Conservation (phyloP, 2,888 invertebrate genomes). For the Pheosia gnoma region DNA sequence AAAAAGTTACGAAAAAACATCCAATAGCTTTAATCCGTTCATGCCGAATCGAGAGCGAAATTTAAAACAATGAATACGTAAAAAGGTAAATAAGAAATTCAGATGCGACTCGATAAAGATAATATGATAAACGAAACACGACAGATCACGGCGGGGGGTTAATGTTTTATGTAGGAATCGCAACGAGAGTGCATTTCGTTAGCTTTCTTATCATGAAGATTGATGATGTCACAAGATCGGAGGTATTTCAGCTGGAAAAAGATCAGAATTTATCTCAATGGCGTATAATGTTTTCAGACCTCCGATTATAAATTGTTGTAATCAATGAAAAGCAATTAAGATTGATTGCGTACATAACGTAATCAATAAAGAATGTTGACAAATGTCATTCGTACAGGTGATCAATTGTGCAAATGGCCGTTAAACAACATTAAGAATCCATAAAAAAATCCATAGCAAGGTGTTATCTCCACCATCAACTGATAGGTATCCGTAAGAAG, state of each 20-base stretch:
- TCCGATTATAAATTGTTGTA: no score
- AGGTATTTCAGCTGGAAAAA: slow-evolving; percentile 13
- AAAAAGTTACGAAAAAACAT: slow-evolving; percentile 52
- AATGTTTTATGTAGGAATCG: slow-evolving; percentile 72
- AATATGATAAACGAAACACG: slow-evolving; percentile 72
- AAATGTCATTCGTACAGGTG: background rate
- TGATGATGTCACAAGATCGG: slow-evolving; percentile 25
- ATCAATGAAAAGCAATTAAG: no score
- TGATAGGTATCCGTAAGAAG: slow-evolving; percentile 47
- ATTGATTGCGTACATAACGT: no score
- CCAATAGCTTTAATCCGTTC: slow-evolving; percentile 50
- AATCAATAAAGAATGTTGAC: background rate
- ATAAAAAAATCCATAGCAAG: slow-evolving; percentile 1
- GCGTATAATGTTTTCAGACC: slow-evolving; percentile 4
- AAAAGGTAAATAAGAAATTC: slow-evolving; percentile 64
- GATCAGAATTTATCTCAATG: slow-evolving; percentile 9
- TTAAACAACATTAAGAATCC: background rate
- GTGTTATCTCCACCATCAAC: slow-evolving; percentile 42
- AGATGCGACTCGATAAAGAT: slow-evolving; percentile 63
- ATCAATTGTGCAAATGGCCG: background rate
- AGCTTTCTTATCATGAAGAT: slow-evolving; percentile 56
- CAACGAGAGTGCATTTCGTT: slow-evolving; percentile 59
- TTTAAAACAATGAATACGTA: slow-evolving; percentile 48
- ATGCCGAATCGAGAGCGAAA: slow-evolving; percentile 43
- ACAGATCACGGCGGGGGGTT: slow-evolving; percentile 69